Conservation (phyloP, 2,113 vertebrate genomes). For the Cromileptes altivelis region DNA sequence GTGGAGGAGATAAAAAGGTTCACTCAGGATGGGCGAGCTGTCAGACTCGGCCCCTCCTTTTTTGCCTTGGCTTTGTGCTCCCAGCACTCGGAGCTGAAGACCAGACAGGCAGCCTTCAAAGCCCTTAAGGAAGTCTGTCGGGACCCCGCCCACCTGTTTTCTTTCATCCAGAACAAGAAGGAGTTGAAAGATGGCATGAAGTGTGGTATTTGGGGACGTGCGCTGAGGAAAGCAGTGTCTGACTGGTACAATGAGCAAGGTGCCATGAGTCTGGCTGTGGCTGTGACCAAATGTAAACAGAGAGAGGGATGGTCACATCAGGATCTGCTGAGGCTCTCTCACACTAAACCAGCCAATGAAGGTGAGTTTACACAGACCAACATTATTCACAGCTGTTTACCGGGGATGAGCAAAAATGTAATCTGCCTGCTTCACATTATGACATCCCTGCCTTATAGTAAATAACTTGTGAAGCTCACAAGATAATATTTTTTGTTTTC, state of each 20-base stretch:
- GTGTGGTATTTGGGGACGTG: constrained; percentile 96
- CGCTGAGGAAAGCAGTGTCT: constrained; percentile 92
- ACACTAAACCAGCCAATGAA: constrained; percentile 93
- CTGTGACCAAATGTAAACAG: constrained; percentile 94
- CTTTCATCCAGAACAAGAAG: constrained; percentile 95
- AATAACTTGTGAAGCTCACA: neutral
- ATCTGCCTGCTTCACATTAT: neutral
- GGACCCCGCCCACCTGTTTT: constrained; percentile 90
- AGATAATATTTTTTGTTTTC: neutral
- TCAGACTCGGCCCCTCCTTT: constrained; percentile 86
- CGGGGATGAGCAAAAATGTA: neutral
- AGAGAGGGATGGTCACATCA: constrained; percentile 96
- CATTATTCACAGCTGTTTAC: neutral
- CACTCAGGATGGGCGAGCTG: constrained; percentile 84
- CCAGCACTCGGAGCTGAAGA: constrained; percentile 90
- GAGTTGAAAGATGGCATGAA: constrained; percentile 93
- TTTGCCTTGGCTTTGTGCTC: constrained; percentile 94
- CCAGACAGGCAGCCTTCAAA: constrained; percentile 91
- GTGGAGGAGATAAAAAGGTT: constrained; percentile 91
- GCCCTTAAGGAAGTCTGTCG: constrained; percentile 91
- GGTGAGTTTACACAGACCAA: constrained; percentile 81
- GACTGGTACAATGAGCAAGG: constrained; percentile 96
- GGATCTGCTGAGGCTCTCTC: constrained; percentile 93
- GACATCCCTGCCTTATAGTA: neutral
- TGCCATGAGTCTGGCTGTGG: constrained; percentile 89